Conservation (phyloP, 2,888 invertebrate species). For the Chymomyza procnemis region DNA sequence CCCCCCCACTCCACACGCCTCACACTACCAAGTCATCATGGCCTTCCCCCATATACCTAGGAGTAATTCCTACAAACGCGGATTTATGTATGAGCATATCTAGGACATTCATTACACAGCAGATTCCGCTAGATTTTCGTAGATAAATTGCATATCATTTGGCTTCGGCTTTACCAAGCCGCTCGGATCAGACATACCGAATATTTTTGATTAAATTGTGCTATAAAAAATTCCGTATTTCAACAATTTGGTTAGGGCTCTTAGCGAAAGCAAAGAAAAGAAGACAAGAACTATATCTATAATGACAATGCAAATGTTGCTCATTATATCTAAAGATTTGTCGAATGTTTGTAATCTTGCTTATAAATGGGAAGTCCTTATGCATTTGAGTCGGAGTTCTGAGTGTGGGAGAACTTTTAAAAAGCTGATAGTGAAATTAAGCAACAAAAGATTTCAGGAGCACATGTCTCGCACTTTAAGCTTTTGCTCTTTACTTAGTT, state of each 20-base stretch:
- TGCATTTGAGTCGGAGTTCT: not conserved
- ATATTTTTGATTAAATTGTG: not conserved
- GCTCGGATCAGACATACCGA: not conserved
- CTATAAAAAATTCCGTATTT: not conserved
- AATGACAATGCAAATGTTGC: not conserved
- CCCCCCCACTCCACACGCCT: too few species aligned
- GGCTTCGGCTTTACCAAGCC: constrained; percentile 44
- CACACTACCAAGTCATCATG: too few species aligned
- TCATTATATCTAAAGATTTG: not conserved
- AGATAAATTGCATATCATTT: constrained; percentile 71
- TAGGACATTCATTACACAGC: constrained; percentile 64
- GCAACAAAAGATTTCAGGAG: too few species aligned
- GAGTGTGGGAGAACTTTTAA: not conserved
- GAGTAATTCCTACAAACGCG: constrained; percentile 18
- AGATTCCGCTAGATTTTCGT: constrained; percentile 60
- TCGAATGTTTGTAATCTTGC: not conserved
- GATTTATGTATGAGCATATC: constrained; percentile 32
- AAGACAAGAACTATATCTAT: not conserved
- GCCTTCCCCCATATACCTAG: not conserved
- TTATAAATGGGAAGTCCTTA: not conserved
- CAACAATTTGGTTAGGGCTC: not conserved
- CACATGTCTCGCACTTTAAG: too few species aligned
- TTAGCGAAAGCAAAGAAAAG: not conserved
- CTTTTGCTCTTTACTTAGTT: too few species aligned
- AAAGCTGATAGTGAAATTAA: too few species aligned